These are phyloP conservation scores for Brachionus plicatilis DNA, from an alignment of 1,140 invertebrate species.

Conservation along the genomic window DNA sequence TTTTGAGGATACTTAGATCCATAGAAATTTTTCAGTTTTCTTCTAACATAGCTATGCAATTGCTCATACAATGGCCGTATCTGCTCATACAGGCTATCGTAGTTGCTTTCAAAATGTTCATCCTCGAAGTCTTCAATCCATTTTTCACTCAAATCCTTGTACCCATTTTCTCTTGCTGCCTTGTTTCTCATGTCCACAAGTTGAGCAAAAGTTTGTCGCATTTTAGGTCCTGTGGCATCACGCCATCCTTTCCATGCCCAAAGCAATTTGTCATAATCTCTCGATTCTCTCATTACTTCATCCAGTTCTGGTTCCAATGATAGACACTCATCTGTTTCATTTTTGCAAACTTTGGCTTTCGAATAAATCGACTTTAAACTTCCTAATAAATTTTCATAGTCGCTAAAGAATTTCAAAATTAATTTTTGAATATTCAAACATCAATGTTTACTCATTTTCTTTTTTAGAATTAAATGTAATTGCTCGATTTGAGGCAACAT, in stretches of 20 bases:
- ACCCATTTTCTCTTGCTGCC: slow-evolving; percentile 48
- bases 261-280: slow-evolving; percentile 45
- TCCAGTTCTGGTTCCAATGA: slow-evolving; percentile 44
- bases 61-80: slow-evolving; percentile 49
- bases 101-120: slow-evolving; percentile 45
- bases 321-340: slow-evolving; percentile 24
- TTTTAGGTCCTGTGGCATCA: slow-evolving; percentile 42
- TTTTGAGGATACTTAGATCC: slow-evolving; percentile 43
- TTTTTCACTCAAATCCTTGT: slow-evolving; percentile 45
- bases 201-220: slow-evolving; percentile 43
- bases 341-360: slow-evolving; percentile 43
- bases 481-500: not conserved
- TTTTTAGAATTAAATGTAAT: not conserved
- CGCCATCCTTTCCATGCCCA: slow-evolving; percentile 41
- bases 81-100: slow-evolving; percentile 45
- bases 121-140: slow-evolving; percentile 48
- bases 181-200: slow-evolving; percentile 47
- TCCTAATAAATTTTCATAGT: not conserved
- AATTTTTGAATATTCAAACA: no score
- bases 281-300: slow-evolving; percentile 44
- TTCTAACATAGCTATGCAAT: slow-evolving; percentile 51
- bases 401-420: not conserved
- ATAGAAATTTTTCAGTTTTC: slow-evolving; percentile 43
- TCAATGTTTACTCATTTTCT: not conserved
- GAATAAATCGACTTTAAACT: slow-evolving; percentile 45